Evolutionary conservation across 2,113 vertebrate species (phyloP).

Genomic region (Malaclemys terrapin): DNA sequence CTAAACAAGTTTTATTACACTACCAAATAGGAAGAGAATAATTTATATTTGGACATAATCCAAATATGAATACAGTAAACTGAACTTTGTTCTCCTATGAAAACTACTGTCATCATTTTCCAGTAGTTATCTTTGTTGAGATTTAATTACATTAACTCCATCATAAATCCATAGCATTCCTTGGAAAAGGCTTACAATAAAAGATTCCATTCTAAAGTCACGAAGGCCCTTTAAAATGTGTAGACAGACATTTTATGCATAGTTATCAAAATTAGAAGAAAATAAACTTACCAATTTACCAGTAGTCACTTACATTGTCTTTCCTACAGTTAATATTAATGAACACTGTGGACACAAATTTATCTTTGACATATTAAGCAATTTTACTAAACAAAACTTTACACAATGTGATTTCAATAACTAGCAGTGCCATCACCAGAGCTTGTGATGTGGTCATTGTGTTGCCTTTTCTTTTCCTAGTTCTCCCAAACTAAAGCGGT

Average conservation of each 20-base stretch:
- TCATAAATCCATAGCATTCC: neutral
- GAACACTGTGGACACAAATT: constrained; percentile 11
- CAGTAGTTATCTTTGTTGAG: neutral
- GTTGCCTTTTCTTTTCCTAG: constrained; percentile 67
- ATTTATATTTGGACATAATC: neutral
- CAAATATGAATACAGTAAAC: neutral
- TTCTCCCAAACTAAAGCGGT: constrained; percentile 61
- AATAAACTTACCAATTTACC: neutral
- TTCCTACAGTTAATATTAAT: neutral
- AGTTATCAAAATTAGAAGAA: neutral
- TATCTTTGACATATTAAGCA: constrained; percentile 35
- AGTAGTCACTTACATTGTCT: neutral
- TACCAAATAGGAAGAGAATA: neutral
- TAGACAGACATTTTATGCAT: neutral
- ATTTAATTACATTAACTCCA: neutral
- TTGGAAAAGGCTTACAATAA: neutral
- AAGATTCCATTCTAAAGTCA: neutral
- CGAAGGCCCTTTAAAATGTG: neutral
- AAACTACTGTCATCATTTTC: constrained; percentile 1
- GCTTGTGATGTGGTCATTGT: constrained; percentile 66
- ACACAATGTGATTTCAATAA: constrained; percentile 49
- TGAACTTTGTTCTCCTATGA: neutral
- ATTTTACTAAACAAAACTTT: constrained; percentile 48
- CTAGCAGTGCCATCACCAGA: constrained; percentile 55
- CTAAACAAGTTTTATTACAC: neutral